Percentiles rank a stretch among this genome's conserved stretches.
Evolutionary conservation across 53 echinoderm and acorn worm genomes (phyloP).

Genomic region (Echinometra lucunter): DNA sequence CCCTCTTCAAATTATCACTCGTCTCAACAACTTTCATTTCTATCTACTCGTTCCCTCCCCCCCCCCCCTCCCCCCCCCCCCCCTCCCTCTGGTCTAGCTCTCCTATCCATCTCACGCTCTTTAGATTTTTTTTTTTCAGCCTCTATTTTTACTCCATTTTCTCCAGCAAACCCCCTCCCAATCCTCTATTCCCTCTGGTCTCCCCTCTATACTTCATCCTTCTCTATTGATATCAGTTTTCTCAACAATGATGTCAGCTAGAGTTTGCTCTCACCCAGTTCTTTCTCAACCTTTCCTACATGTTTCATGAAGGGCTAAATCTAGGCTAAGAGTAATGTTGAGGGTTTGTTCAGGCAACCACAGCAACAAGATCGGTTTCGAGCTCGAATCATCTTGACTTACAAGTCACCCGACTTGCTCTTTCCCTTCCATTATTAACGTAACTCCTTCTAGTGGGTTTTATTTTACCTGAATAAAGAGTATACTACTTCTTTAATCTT

Average conservation of each 20-base stretch:
- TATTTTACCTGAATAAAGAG: not conserved
- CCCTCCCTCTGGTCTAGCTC: not conserved
- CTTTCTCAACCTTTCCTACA: not conserved
- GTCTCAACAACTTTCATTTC: not conserved
- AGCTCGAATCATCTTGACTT: conserved; percentile 1
- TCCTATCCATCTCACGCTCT: not conserved
- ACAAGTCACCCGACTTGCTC: not conserved
- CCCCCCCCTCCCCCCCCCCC: not conserved
- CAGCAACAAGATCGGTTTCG: conserved; percentile 47
- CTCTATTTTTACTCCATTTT: not conserved
- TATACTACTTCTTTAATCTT: not conserved
- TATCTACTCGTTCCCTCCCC: not conserved
- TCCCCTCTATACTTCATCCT: not conserved
- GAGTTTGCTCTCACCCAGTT: conserved; percentile 49
- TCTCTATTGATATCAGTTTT: not conserved
- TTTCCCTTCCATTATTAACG: not conserved
- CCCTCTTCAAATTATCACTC: not conserved
- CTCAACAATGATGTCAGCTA: not conserved
- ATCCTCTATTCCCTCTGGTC: not conserved
- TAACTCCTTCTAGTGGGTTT: not conserved
- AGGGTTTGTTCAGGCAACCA: conserved; percentile 56
- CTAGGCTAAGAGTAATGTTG: conserved; percentile 56
- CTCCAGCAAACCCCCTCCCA: not conserved
- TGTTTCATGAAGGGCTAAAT: conserved; percentile 6
- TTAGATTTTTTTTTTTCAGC: not conserved